phyloP scores from a whole-genome alignment of 2,113 vertebrate species.

The Amblyornis subalaris region DNA sequence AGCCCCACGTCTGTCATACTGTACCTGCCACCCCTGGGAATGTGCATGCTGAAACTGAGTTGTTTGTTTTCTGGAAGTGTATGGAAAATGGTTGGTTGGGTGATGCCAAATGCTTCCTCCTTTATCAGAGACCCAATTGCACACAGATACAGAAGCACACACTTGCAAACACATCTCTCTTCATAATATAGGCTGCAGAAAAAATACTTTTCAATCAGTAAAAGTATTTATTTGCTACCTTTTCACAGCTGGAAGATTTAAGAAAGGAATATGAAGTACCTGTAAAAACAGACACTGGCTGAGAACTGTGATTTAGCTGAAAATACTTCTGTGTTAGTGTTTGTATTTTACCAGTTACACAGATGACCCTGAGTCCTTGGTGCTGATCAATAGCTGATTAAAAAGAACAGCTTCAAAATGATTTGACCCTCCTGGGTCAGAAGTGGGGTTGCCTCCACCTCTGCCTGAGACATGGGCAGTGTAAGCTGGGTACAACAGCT shows the following conservation, averaged over 20 bases:
- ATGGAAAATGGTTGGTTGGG: not conserved
- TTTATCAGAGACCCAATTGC: not conserved
- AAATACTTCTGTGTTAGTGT: not conserved
- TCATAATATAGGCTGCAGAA: not conserved
- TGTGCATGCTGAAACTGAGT: rapidly evolving
- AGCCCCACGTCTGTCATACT: not conserved
- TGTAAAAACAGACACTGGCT: not conserved
- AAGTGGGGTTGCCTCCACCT: not conserved
- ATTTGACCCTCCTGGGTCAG: not conserved
- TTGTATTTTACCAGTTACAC: not conserved
- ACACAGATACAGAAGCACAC: not conserved
- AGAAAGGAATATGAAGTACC: not conserved
- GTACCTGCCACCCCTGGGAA: not conserved
- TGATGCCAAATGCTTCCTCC: not conserved
- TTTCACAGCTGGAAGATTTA: not conserved
- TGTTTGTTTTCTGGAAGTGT: not conserved
- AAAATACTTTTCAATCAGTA: not conserved
- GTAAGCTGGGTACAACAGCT: not conserved
- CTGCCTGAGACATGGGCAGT: rapidly evolving
- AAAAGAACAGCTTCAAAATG: not conserved
- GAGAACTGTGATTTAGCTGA: not conserved
- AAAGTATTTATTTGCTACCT: not conserved
- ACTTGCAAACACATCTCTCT: not conserved
- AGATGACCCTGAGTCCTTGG: not conserved
- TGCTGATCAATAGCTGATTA: not conserved